These are phyloP conservation scores for Pristionchus exspectatus DNA, from an alignment of 2,888 invertebrate species.

Conservation along the genomic window DNA sequence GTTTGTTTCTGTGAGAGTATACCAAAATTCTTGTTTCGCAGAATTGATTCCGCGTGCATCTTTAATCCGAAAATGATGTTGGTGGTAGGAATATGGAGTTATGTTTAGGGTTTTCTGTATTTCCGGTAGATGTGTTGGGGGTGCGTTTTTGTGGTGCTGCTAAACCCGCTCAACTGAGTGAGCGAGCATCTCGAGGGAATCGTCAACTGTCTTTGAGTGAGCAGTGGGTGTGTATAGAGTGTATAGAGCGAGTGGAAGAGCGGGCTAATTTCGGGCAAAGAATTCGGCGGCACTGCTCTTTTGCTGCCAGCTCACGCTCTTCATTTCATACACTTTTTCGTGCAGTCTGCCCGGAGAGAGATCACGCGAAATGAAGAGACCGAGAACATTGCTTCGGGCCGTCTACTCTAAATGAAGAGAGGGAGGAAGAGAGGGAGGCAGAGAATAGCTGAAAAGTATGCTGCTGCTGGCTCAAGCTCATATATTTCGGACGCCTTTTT, in stretches of 20 bases:
- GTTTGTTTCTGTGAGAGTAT: too few relatives aligned
- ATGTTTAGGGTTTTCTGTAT: not conserved
- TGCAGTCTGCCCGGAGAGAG: not conserved
- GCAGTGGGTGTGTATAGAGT: constrained; percentile 28
- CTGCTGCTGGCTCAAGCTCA: constrained; percentile 8
- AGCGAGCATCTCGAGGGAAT: not conserved
- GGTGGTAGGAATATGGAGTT: not conserved
- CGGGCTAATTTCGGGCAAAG: constrained; percentile 27
- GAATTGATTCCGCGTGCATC: too few relatives aligned
- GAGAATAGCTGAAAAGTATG: constrained; percentile 42
- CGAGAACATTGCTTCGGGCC: too few relatives aligned
- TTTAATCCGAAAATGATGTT: too few relatives aligned
- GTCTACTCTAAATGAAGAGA: not conserved
- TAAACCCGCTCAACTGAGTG: constrained; percentile 5
- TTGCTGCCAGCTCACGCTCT: not conserved
- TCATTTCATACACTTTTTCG: not conserved
- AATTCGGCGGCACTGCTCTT: constrained; percentile 28
- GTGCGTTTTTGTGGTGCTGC: not conserved
- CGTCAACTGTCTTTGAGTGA: constrained; percentile 45
- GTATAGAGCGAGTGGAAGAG: constrained; percentile 46
- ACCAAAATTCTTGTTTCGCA: too few relatives aligned
- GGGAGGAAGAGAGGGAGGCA: not conserved
- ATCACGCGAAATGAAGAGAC: constrained; percentile 19
- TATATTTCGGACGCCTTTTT: constrained; percentile 50
- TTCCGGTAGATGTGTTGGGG: not conserved